These are phyloP conservation scores for Spodoptera litura DNA, from an alignment of 1,140 invertebrate species.

Conservation along the genomic window DNA sequence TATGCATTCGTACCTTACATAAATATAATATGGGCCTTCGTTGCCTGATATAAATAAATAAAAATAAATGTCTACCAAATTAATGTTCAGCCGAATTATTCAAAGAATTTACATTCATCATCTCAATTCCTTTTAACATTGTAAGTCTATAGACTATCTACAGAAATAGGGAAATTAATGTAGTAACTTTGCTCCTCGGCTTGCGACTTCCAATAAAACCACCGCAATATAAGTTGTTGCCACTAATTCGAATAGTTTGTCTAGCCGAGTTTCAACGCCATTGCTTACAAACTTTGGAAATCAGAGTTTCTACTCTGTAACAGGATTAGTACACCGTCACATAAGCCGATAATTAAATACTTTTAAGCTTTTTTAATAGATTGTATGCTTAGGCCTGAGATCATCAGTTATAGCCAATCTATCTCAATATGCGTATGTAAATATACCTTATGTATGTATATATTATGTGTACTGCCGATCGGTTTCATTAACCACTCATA, in stretches of 20 bases:
- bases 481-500: background rate
- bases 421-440: no score
- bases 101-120: constrained; percentile 8
- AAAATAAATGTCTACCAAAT: background rate
- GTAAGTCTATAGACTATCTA: no score
- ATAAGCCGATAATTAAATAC: background rate
- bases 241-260: constrained; percentile 27
- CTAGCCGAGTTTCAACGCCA: constrained; percentile 1
- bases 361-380: no score
- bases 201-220: constrained; percentile 3
- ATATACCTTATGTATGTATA: no score
- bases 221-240: constrained; percentile 27
- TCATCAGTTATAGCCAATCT: no score
- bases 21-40: no score
- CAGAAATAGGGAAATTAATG: constrained; percentile 10
- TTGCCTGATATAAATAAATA: no score
- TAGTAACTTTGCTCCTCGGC: constrained; percentile 2
- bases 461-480: no score
- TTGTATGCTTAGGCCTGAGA: no score
- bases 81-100: background rate
- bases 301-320: background rate
- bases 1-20: background rate
- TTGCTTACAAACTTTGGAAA: constrained; percentile 23
- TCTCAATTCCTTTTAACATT: background rate
- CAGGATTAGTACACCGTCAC: no score